These are phyloP conservation scores for Poeciliopsis retropinna DNA, from an alignment of 2,113 vertebrate genomes.

Conservation along the genomic window DNA sequence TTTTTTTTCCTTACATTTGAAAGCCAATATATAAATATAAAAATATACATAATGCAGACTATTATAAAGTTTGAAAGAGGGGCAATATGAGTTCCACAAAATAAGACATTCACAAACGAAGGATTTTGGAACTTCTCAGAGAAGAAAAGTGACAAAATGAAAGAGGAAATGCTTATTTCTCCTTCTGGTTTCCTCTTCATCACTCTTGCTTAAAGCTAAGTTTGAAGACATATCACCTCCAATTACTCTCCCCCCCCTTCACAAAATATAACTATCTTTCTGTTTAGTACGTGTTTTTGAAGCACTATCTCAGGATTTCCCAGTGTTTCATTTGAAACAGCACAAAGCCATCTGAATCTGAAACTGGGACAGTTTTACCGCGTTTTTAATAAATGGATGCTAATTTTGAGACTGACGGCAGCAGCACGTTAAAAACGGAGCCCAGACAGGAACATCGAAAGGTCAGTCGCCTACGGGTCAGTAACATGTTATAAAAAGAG, in stretches of 20 bases:
- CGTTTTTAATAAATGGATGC: not conserved
- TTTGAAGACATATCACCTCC: not conserved
- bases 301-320: not conserved
- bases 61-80: slow-evolving; percentile 35
- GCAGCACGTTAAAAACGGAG: not conserved
- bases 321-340: not conserved
- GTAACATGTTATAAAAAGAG: not conserved
- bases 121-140: slow-evolving; percentile 3
- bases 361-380: not conserved
- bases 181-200: slow-evolving; percentile 6
- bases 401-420: not conserved
- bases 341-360: not conserved
- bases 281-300: not conserved
- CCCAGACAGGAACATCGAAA: not conserved
- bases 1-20: not conserved
- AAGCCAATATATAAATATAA: not conserved
- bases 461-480: not conserved
- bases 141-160: not conserved
- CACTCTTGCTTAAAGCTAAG: not conserved
- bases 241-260: too few relatives aligned
- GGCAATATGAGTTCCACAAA: too few relatives aligned
- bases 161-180: slow-evolving; percentile 38
- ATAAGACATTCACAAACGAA: slow-evolving; percentile 1
- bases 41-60: not conserved
- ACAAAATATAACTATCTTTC: too few relatives aligned